Evolutionary conservation across 2,888 invertebrate genomes (phyloP).

Genomic region (Stenurella melanura): DNA sequence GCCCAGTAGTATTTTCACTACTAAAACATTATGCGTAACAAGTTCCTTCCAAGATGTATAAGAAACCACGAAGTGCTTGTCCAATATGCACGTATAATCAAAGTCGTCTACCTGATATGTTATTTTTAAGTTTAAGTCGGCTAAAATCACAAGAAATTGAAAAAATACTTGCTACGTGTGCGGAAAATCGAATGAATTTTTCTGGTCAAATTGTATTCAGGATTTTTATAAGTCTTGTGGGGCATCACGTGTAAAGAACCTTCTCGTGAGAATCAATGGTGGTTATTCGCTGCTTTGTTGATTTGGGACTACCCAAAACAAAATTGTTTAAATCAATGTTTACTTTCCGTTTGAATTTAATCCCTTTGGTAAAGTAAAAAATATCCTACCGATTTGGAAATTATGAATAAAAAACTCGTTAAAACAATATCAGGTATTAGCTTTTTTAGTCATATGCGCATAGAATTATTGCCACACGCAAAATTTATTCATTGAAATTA

Average conservation of each 20-base stretch:
- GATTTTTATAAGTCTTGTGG: conserved; percentile 18
- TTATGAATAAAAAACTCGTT: neutral
- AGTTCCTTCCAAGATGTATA: too few relatives aligned
- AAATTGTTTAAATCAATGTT: conserved; percentile 7
- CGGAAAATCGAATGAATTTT: neutral
- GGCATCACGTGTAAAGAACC: neutral
- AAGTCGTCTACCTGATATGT: too few relatives aligned
- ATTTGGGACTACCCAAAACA: conserved; percentile 11
- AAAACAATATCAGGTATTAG: neutral
- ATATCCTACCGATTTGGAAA: neutral
- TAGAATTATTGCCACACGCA: too few relatives aligned
- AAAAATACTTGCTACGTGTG: neutral
- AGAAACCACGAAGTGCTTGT: too few relatives aligned
- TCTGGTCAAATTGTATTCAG: conserved; percentile 18
- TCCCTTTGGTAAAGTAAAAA: neutral
- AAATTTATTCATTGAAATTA: too few relatives aligned
- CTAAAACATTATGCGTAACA: too few relatives aligned
- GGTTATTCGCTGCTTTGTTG: conserved; percentile 17
- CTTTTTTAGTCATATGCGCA: neutral
- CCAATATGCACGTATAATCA: too few relatives aligned
- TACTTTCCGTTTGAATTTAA: neutral
- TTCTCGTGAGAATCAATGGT: conserved; percentile 3
- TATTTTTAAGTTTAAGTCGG: neutral
- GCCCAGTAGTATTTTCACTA: too few relatives aligned
- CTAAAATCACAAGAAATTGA: neutral